These are phyloP conservation scores for Apodemia duryi DNA, from an alignment of 2,888 invertebrate genomes.

Conservation along the genomic window DNA sequence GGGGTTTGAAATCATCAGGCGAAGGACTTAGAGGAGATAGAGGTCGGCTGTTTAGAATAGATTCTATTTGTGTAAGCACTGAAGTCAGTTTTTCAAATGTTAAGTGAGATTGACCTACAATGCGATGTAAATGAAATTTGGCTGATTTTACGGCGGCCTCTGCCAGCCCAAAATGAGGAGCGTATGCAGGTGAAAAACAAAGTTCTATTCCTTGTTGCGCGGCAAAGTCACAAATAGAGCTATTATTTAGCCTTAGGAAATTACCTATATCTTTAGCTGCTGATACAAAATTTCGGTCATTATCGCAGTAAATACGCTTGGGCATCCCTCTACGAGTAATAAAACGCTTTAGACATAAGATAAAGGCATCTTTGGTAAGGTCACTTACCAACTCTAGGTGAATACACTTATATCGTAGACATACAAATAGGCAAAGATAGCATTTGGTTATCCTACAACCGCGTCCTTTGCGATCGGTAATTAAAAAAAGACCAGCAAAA, in stretches of 20 bases:
- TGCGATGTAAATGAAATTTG: background rate
- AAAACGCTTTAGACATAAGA: conserved; percentile 15
- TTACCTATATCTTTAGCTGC: conserved; percentile 15
- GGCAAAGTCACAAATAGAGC: conserved; percentile 31
- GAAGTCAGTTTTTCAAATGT: conserved; percentile 27
- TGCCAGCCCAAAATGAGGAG: conserved; percentile 28
- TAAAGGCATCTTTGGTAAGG: conserved; percentile 14
- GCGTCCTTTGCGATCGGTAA: conserved; percentile 27
- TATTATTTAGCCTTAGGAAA: background rate
- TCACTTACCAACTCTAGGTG: conserved; percentile 26
- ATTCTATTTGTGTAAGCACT: conserved; percentile 30
- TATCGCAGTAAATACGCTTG: conserved; percentile 19
- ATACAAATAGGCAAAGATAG: conserved; percentile 34
- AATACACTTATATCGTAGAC: conserved; percentile 28
- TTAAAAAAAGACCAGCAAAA: conserved; percentile 17
- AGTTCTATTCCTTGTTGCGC: conserved; percentile 33
- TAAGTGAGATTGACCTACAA: conserved; percentile 1
- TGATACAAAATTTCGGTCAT: conserved; percentile 18
- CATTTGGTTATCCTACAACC: conserved; percentile 29
- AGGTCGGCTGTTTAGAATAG: conserved; percentile 31
- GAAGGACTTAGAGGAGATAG: conserved; percentile 28
- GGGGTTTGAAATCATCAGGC: conserved; percentile 27
- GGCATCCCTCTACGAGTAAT: conserved; percentile 24
- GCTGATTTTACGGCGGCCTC: conserved; percentile 26
- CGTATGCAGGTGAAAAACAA: conserved; percentile 29